Percentiles rank a stretch among this genome's conserved stretches.
These are phyloP conservation scores for Eugnorisma glareosa DNA, from an alignment of 2,888 invertebrate species.

Conservation along the genomic window DNA sequence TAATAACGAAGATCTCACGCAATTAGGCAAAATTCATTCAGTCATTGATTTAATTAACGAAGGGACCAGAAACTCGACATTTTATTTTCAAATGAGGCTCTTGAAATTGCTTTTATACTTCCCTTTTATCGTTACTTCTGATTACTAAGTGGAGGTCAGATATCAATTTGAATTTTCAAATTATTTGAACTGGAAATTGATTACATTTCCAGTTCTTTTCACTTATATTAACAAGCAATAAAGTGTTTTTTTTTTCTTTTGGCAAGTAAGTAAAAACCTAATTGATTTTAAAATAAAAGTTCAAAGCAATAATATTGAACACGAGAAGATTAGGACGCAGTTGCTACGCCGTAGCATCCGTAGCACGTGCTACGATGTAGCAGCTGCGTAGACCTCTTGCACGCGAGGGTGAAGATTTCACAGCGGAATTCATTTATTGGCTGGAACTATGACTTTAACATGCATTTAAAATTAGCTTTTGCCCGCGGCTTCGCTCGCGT, in stretches of 20 bases:
- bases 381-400: neutral
- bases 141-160: constrained; percentile 15
- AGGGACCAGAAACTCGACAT: constrained; percentile 12
- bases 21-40: constrained; percentile 34
- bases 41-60: constrained; percentile 42
- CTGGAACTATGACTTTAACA: neutral
- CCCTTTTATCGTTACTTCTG: constrained; percentile 12
- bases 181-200: constrained; percentile 11
- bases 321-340: no score
- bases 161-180: constrained; percentile 27
- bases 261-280: neutral
- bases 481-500: no score
- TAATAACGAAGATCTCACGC: neutral
- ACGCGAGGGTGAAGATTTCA: neutral
- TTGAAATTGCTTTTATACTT: constrained; percentile 14
- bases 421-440: neutral
- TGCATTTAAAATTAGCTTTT: neutral
- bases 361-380: constrained; percentile 38
- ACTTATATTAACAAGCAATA: neutral
- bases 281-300: neutral
- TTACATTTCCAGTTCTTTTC: constrained; percentile 2
- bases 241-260: neutral
- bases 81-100: constrained; percentile 19
- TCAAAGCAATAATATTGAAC: neutral
- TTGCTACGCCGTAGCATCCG: neutral